Base-by-base conservation (phyloP, 1,140 invertebrate species). In the Marisa cornuarietis region DNA sequence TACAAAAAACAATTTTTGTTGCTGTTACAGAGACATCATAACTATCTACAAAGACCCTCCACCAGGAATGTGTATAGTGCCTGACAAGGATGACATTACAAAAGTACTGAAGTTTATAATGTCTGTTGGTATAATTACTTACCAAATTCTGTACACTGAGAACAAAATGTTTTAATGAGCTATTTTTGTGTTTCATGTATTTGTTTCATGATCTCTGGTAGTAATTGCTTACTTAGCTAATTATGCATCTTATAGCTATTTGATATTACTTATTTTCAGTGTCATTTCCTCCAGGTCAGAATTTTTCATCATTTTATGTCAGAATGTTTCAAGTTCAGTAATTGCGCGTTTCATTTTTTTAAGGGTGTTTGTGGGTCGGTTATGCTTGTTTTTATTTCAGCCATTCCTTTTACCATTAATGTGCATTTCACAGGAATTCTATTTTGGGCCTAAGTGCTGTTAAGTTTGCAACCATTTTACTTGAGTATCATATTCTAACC, bases 31-130 rank as follows among this genome's bases (percentile, higher is more conserved):
- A 83, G 93, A 93, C 84, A 92, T 93, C 51, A 92, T 93, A 90
- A 89, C 86, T 6, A 92, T 93, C 42, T 93, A 92, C 76, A 91
- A 91, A 81, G 93, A 93, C 66, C 93, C 93, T 24, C 92, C 92
- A 10, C 92, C 93, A 18, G 93, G 92, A 54, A 92, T 94, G 81
- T 93, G 92, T 86, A 91, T 93, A 49, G 90, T 92, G n/a, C 92
- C 92, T 51, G 93, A 93, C 84, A 92, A 93, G 81, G 88, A 91
- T 76, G 91, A 93, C 85, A 89, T 93, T 71, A 93, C 92, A 31
- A 88, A 88, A 86, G 91, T 92, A 84, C 78, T 62, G 22, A 65
- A 52, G 5, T 63, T 63, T 13, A 26, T 20, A 76, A 16, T 76
- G 52, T 1, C 11, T 54, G 6, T 42, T 42, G 2, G 31, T 42